phyloP scores from a whole-genome alignment of 2,797 vertebrate species.

The Lates japonicus region DNA sequence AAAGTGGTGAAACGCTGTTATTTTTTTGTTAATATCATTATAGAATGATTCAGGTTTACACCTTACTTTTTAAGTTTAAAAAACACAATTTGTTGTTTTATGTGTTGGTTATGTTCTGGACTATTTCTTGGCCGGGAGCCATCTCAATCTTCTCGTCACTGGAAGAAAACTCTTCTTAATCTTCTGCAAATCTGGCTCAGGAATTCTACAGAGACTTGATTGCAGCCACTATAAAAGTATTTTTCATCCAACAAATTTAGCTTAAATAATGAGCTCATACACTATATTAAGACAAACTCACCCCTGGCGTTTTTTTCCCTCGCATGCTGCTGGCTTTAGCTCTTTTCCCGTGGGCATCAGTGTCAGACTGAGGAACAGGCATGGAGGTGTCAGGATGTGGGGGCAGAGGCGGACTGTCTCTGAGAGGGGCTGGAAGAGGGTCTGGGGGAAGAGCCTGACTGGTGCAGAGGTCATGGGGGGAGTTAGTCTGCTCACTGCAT shows the following conservation, averaged over 20 bases:
- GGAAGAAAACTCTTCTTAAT: background rate
- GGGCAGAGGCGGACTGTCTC: slow-evolving; percentile 89
- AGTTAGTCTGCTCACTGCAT: slow-evolving; percentile 73
- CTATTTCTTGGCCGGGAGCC: too few species aligned
- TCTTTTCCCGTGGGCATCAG: slow-evolving; percentile 72
- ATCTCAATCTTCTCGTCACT: background rate
- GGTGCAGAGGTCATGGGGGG: slow-evolving; percentile 57
- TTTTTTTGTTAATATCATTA: background rate
- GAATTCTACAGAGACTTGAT: background rate
- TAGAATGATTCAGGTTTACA: background rate
- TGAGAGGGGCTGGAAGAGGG: slow-evolving; percentile 88
- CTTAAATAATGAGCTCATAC: background rate
- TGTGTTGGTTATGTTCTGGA: too few species aligned
- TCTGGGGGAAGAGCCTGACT: slow-evolving; percentile 81
- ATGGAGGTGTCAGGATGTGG: slow-evolving; percentile 92
- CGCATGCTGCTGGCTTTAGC: slow-evolving; percentile 68
- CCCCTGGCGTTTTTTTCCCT: slow-evolving; percentile 74
- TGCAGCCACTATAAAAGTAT: background rate
- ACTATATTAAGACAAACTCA: slow-evolving; percentile 58
- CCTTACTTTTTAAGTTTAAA: too few species aligned
- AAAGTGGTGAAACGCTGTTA: too few species aligned
- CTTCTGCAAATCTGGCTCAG: too few species aligned
- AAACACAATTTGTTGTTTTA: too few species aligned
- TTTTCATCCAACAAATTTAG: background rate
- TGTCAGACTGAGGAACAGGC: slow-evolving; percentile 90